These are phyloP conservation scores for Agelaius phoeniceus DNA, from an alignment of 2,113 vertebrate genomes.

Conservation along the genomic window DNA sequence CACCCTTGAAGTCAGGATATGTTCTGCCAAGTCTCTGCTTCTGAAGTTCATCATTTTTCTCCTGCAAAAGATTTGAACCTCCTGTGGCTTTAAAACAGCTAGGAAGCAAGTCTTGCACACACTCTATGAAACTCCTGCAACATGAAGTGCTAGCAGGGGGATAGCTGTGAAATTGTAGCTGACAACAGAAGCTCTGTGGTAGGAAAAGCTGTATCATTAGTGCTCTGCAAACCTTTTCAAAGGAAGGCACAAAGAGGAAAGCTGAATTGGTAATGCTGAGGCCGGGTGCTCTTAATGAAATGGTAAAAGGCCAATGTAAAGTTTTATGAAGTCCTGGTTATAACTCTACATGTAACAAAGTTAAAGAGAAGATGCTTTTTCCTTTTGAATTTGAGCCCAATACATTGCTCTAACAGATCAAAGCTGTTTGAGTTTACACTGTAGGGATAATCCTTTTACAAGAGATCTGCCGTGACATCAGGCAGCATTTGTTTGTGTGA, in stretches of 20 bases:
- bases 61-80: not conserved
- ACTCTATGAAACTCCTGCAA: not conserved
- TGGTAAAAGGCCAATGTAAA: not conserved
- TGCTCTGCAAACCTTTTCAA: not conserved
- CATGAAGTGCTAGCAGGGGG: not conserved
- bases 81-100: not conserved
- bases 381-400: not conserved
- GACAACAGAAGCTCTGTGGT: not conserved
- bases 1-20: not conserved
- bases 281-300: not conserved
- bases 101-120: not conserved
- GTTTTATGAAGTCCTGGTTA: not conserved
- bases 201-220: not conserved
- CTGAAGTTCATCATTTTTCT: not conserved
- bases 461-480: not conserved
- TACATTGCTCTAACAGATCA: not conserved
- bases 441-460: not conserved
- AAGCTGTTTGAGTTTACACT: not conserved
- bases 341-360: not conserved
- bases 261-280: not conserved
- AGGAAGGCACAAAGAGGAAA: not conserved
- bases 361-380: not conserved
- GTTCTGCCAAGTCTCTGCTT: not conserved
- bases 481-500: not conserved
- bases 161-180: not conserved